Percentiles rank a stretch among this genome's conserved stretches.
Evolutionary conservation across 23 tunicate species (phyloP).

Genomic region (Halocynthia roretzi): DNA sequence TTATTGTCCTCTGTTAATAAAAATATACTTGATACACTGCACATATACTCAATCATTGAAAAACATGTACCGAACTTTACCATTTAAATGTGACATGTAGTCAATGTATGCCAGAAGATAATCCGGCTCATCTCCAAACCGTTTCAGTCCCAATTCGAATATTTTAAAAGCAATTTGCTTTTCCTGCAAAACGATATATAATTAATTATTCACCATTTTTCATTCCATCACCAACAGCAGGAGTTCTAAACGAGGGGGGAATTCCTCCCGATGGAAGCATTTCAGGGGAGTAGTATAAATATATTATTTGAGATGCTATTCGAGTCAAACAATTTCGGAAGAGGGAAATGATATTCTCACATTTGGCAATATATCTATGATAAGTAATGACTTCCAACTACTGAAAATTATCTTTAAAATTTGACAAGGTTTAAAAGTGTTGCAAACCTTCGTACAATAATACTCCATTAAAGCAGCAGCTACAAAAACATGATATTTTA

Average conservation of each 20-base stretch:
- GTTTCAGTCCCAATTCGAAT: conserved; percentile 89
- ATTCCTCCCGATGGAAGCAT: too few relatives aligned
- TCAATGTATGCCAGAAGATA: conserved; percentile 75
- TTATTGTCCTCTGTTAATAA: conserved; percentile 78
- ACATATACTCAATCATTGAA: not conserved
- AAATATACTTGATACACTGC: not conserved
- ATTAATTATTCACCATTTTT: too few relatives aligned
- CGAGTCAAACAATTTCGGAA: too few relatives aligned
- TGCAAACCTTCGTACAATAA: conserved; percentile 72
- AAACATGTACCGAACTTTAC: conserved; percentile 17
- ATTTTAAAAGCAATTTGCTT: conserved; percentile 89
- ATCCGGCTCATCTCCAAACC: conserved; percentile 92
- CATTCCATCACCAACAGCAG: too few relatives aligned
- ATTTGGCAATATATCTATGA: not conserved
- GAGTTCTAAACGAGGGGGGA: too few relatives aligned
- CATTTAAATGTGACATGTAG: conserved; percentile 93
- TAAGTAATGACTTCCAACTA: too few relatives aligned
- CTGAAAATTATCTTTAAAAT: not conserved
- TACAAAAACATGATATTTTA: conserved; percentile 80
- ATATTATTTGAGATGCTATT: too few relatives aligned
- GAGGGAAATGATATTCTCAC: too few relatives aligned
- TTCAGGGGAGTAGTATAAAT: too few relatives aligned
- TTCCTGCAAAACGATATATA: conserved; percentile 26
- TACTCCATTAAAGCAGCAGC: conserved; percentile 99
- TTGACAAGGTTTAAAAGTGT: not conserved